These are phyloP conservation scores for Danio tinwini DNA, from an alignment of 2,797 vertebrate species.

Conservation along the genomic window DNA sequence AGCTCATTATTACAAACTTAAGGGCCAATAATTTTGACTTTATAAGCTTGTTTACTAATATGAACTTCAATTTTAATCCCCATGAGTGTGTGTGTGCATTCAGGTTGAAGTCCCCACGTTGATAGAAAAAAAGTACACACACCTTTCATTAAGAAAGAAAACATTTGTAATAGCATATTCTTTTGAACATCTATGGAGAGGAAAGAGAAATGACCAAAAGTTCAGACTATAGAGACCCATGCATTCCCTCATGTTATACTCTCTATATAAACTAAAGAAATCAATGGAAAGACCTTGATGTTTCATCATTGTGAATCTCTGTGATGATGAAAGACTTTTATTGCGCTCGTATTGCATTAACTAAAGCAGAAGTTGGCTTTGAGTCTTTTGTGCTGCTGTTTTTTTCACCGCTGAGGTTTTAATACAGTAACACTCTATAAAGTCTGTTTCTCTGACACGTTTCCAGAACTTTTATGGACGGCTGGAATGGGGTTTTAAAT, in stretches of 20 bases:
- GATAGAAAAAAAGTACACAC: not conserved
- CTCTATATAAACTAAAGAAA: too few species aligned
- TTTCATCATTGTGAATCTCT: not conserved
- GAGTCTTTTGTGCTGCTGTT: not conserved
- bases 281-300: not conserved
- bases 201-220: not conserved
- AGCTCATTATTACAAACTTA: too few species aligned
- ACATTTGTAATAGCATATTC: not conserved
- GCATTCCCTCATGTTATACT: not conserved
- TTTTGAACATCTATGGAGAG: not conserved
- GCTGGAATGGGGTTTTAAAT: conserved; percentile 11
- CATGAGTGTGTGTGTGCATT: too few species aligned
- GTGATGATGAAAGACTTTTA: not conserved
- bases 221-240: not conserved
- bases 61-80: too few species aligned
- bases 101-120: too few species aligned
- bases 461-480: conserved; percentile 9
- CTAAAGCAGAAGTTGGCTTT: not conserved
- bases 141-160: conserved; percentile 26
- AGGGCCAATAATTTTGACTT: too few species aligned
- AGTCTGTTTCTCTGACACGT: conserved; percentile 31
- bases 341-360: not conserved
- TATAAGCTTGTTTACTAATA: too few species aligned
- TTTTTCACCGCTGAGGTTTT: not conserved
- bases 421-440: conserved; percentile 41